phyloP scores from a whole-genome alignment of 1,140 invertebrate species.

The Lycorma delicatula region DNA sequence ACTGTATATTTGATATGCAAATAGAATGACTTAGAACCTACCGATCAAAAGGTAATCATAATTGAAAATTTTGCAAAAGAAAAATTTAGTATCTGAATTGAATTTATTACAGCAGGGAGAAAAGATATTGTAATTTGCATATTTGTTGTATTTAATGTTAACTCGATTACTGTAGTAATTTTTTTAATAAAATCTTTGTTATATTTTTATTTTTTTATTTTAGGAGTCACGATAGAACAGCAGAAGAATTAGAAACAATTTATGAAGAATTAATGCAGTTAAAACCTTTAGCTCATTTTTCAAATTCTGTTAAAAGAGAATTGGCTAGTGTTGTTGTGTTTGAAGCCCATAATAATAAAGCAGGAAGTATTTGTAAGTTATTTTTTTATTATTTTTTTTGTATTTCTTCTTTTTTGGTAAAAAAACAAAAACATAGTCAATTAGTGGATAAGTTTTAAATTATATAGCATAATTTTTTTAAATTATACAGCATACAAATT shows the following conservation, averaged over 20 bases:
- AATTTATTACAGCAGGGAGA: too few relatives aligned
- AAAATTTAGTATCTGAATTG: too few relatives aligned
- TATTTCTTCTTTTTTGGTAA: conserved; percentile 3
- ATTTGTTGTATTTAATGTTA: too few relatives aligned
- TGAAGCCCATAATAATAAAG: conserved; percentile 69
- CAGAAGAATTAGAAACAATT: conserved; percentile 73
- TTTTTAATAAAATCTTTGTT: too few relatives aligned
- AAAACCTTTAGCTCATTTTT: conserved; percentile 70
- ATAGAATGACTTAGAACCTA: too few relatives aligned
- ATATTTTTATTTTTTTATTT: conserved; percentile 26
- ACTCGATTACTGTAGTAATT: too few relatives aligned
- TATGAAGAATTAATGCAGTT: conserved; percentile 80
- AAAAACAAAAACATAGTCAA: neutral
- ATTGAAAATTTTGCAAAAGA: too few relatives aligned
- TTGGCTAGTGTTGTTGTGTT: conserved; percentile 71
- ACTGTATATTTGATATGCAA: too few relatives aligned
- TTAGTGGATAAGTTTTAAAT: neutral
- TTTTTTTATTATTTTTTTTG: conserved; percentile 8
- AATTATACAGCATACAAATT: too few relatives aligned
- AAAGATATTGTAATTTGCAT: too few relatives aligned
- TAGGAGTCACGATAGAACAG: conserved; percentile 62
- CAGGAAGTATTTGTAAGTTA: conserved; percentile 67
- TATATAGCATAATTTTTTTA: too few relatives aligned
- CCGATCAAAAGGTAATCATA: too few relatives aligned
- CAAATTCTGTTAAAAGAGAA: conserved; percentile 75